Evolutionary conservation across 1,140 invertebrate species (phyloP).

Genomic region (Radopholus similis): DNA sequence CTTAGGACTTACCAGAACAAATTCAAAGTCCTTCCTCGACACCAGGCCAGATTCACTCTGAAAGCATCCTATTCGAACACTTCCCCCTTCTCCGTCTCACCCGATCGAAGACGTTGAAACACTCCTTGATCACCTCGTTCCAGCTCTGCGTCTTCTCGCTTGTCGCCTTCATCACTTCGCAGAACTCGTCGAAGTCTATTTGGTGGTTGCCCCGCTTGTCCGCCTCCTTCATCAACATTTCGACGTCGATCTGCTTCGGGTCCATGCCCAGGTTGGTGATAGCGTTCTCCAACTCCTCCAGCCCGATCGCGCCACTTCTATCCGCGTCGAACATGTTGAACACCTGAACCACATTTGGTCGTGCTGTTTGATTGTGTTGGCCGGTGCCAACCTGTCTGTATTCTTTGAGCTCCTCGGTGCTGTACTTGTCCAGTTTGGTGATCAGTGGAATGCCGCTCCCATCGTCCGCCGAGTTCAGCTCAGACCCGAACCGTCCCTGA

Average conservation of each 20-base stretch:
- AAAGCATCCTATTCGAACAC: constrained; percentile 7
- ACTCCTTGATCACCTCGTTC: constrained; percentile 57
- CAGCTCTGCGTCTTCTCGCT: constrained; percentile 53
- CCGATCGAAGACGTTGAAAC: constrained; percentile 57
- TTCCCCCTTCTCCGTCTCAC: no score
- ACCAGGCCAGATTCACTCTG: constrained; percentile 53
- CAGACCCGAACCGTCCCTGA: no score
- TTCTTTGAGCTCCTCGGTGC: constrained; percentile 54
- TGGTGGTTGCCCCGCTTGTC: constrained; percentile 58
- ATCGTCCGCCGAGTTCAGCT: constrained; percentile 23
- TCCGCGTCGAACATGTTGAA: constrained; percentile 59
- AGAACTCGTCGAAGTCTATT: constrained; percentile 58
- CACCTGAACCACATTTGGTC: no score
- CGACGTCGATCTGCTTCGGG: constrained; percentile 44
- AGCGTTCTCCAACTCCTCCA: constrained; percentile 57
- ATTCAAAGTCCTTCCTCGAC: constrained; percentile 54
- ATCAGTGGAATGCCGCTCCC: constrained; percentile 31
- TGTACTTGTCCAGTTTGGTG: constrained; percentile 50
- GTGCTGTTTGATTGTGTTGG: no score
- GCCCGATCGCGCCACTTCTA: constrained; percentile 53
- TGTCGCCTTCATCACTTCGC: constrained; percentile 58
- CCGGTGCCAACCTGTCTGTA: constrained; percentile 41
- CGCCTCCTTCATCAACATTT: constrained; percentile 46
- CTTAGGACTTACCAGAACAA: no score
- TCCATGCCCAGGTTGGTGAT: constrained; percentile 55